Base-by-base conservation (phyloP, 30 jellyfish, hydroid and myxozoan genomes). In the Euphysa ruthae region DNA sequence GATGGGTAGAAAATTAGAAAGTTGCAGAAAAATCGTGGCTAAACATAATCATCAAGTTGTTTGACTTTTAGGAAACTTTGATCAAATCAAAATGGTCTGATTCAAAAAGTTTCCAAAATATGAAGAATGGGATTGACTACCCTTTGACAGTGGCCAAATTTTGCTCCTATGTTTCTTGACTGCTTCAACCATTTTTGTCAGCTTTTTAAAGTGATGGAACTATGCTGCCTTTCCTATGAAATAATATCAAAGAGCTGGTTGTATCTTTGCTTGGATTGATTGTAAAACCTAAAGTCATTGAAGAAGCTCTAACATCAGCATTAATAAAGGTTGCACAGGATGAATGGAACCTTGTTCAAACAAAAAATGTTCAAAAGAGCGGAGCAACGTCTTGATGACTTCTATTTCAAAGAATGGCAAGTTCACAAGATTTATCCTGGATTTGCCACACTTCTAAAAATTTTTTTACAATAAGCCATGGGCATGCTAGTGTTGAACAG, bases 161-260 rank as follows among this genome's bases (percentile, higher is more conserved):
- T n/a, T n/a, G n/a, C n/a, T n/a, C n/a, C n/a, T n/a, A n/a, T n/a
- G n/a, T n/a, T n/a, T n/a, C n/a, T n/a, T n/a, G n/a, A n/a, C n/a
- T n/a, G n/a, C n/a, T n/a, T n/a, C n/a, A 58, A 22, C 72, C 63
- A 12, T 58, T 58, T 22, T 1, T 58, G n/a, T 22, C 72, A 18
- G 72, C 22, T 58, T 58, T 58, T 27, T 61, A 58, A 58, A 61
- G 72, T 7, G 72, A 58, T 27, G 72, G 72, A 28, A 58, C 72
- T 22, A 14, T 58, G 61, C 0, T 58, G 21, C 68, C 72, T 12
- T 58, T 22, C 22, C 72, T 58, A 14, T 16, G 72, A 14, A 22
- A 22, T 18, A 58, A 58, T 28, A 22, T 58, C 72, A 58, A 58
- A 27, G 72, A 58, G 15, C 22, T 58, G 21, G 15, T 27, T 1